Conservation (phyloP, 2,113 vertebrate genomes). For the Boulengeromyrus knoepffleri region DNA sequence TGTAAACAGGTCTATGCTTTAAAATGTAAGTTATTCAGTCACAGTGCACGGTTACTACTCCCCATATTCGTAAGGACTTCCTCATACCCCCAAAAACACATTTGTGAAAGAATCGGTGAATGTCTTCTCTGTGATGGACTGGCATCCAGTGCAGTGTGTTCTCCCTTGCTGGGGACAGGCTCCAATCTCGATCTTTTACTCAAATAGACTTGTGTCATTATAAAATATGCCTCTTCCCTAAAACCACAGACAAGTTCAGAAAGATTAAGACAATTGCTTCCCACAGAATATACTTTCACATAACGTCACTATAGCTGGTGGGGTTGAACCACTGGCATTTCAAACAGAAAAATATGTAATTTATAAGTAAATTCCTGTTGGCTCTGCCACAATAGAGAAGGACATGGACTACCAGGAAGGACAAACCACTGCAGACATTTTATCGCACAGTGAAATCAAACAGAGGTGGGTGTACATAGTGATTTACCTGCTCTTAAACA, state of each 20-base stretch:
- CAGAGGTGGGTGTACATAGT: not conserved
- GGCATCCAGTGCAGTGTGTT: not conserved
- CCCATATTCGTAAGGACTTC: not conserved
- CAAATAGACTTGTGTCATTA: not conserved
- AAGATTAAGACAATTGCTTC: not conserved
- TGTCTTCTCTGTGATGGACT: not conserved
- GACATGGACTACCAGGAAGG: not conserved
- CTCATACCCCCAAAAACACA: not conserved
- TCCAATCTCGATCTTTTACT: not conserved
- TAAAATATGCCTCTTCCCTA: not conserved
- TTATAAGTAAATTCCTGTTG: not conserved
- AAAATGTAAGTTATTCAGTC: not conserved
- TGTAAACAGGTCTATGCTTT: not conserved
- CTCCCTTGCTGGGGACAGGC: not conserved
- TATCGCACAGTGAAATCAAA: not conserved
- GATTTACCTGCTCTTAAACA: not conserved
- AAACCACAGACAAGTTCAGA: not conserved
- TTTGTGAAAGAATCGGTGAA: not conserved
- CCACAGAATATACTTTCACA: not conserved
- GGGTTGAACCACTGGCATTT: not conserved
- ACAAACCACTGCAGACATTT: not conserved
- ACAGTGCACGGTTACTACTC: not conserved
- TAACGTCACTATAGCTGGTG: not conserved
- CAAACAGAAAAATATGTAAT: not conserved
- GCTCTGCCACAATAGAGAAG: not conserved